Base-by-base conservation (phyloP, 2,888 invertebrate genomes). In the Cephus pygmeus region DNA sequence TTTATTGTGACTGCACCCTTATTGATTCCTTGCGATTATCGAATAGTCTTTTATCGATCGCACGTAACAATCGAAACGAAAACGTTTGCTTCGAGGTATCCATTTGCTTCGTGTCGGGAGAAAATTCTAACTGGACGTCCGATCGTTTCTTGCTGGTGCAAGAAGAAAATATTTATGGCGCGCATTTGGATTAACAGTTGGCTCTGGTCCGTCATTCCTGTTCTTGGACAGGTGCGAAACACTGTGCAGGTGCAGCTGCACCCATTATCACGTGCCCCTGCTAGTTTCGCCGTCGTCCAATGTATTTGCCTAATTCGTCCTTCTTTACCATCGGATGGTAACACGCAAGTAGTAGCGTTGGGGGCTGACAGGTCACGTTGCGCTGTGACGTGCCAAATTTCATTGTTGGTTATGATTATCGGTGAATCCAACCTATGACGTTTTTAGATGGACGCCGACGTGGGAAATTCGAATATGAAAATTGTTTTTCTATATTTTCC, bases 221-320 rank as follows among this genome's bases (percentile, higher is more conserved):
- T 75, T 69, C 69, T 77, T 73, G 79, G 81, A 79, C 83, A 81
- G 81, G 81, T 81, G 83, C 78, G 75, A 81, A 56, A 23, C 9
- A 23, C 56, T 56, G 73, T 76, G 75, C 77, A 76, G 76, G 79
- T 81, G 81, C 83, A 84, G 81, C 84, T 84, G 84, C 81, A 79
- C 79, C 80, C 82, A 83, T 83, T 82, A 84, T 80, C 82, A 83
- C 84, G 84, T 83, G 82, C 81, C 78, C n/a, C 73, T 73, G 75
- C 68, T 15, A 75, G 73, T 34, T 73, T 35, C 33, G 40, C 15
- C 31, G 33, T 9, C 31, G 71, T 71, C 15, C 56, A 1, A 56
- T 9, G 15, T 56, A 23, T 56, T 56, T 56, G 56, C 56, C 56
- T 56, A 56, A 56, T 56, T 23, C 56, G 23, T 23, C 9, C 9